phyloP scores from a whole-genome alignment of 2,113 vertebrate species.

The Aspiorhynchus laticeps region DNA sequence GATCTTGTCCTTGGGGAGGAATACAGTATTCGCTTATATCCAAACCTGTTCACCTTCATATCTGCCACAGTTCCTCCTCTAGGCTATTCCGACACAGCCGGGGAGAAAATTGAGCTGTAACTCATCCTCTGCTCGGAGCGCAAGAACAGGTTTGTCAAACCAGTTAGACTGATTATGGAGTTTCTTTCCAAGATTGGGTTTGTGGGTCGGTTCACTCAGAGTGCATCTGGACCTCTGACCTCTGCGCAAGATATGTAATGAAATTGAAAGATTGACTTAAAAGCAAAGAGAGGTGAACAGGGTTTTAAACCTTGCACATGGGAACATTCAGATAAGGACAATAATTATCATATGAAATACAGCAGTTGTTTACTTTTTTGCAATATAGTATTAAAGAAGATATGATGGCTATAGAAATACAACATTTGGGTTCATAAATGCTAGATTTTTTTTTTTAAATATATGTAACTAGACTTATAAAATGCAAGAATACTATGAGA shows the following conservation, averaged over 20 bases:
- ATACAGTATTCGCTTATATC: slow-evolving; percentile 50
- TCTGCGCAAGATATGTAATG: slow-evolving; percentile 28
- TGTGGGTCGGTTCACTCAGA: slow-evolving; percentile 28
- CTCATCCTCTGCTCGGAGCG: slow-evolving; percentile 47
- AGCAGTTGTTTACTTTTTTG: background rate
- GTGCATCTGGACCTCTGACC: slow-evolving; percentile 37
- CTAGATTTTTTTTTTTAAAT: too few relatives aligned
- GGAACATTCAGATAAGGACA: background rate
- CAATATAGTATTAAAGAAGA: background rate
- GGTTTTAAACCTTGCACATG: background rate
- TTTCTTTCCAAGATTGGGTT: slow-evolving; percentile 48
- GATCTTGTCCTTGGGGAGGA: slow-evolving; percentile 56
- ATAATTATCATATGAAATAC: background rate
- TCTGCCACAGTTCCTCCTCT: slow-evolving; percentile 49
- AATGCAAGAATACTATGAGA: too few relatives aligned
- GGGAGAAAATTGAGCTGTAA: slow-evolving; percentile 62
- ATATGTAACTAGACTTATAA: too few relatives aligned
- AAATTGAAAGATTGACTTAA: slow-evolving; percentile 31
- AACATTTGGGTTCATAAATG: too few relatives aligned
- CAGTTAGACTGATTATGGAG: slow-evolving; percentile 56
- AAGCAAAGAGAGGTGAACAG: background rate
- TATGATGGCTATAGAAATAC: too few relatives aligned
- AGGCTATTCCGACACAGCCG: slow-evolving; percentile 46
- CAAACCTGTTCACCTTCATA: slow-evolving; percentile 52
- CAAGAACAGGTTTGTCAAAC: slow-evolving; percentile 50